Base-by-base conservation (phyloP, 2,797 vertebrate species). In the Vespertilio murinus region DNA sequence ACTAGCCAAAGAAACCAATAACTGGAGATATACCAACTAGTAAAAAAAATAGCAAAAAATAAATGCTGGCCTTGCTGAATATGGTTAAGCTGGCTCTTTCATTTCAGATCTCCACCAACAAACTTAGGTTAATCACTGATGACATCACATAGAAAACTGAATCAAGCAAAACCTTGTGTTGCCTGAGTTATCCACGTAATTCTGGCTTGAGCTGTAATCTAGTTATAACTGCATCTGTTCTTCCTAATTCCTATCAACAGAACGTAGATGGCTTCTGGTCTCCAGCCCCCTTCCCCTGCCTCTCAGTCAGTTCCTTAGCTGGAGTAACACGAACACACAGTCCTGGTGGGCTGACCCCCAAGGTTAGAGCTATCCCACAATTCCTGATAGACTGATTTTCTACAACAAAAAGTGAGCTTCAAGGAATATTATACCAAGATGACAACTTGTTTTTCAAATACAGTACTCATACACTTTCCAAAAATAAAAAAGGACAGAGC, bases 91-190 rank as follows among this genome's bases (percentile, higher is more conserved):
- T 71, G 84, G 47, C n/a, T 71, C 14, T 75, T 14, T 90, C 74
- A 20, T 85, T 38, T 90, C 25, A 91, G 94, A 93, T 17, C 49
- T 70, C 20, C 49, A 35, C 65, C 95, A 96, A 96, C 88, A 56
- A 92, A 90, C 65, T 96, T 96, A 96, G 78, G 91, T 82, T 93
- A 95, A 96, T 96, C 96, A 96, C 13, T 95, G 96, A 96, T 96
- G 94, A 94, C 96, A 93, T 97, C 89, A 95, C 95, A 65, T 77
- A 94, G 95, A 97, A 97, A 95, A 97, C 86, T 85, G 81, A 97
- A 97, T 96, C 91, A 95, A 92, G 94, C 71, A 23, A 93, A 96
- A 90, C 78, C 90, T 89, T 86, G 89, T 90, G 92, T 92, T 90
- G 95, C 94, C 11, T 94, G 94, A 93, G 81, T 97, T 96, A 95